Base-by-base conservation (phyloP, 2,888 invertebrate genomes). In the Atrina japonica region DNA sequence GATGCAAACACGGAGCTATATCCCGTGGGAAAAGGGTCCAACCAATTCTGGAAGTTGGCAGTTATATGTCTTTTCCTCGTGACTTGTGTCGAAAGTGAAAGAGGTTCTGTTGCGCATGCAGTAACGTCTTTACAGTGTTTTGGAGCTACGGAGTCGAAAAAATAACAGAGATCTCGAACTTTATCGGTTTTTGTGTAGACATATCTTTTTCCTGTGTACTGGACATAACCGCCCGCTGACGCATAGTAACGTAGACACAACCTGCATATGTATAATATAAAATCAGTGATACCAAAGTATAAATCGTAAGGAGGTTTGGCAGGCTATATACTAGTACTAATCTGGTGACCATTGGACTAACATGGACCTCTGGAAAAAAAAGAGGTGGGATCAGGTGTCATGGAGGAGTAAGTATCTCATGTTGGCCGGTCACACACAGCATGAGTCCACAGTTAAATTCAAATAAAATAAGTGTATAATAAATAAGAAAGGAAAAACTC, bases 21-120 rank as follows among this genome's bases (percentile, higher is more conserved):
- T 50, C 55, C 60, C 14, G 11, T 0, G 16, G 71, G 70, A 18
- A 53, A 18, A 11, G 76, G 75, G 49, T 78, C 78, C 35, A 21
- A 16, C 78, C 78, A 78, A 14, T 70, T 75, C 2, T 47, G 3
- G 49, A 73, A 67, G 1, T 40, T 21, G 9, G 76, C 41, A 9
- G 1, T 49, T n/a, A 71, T 43, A 0, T 23, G 16, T 23, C 30
- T 30, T 0, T 56, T 18, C 5, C 50, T 58, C 2, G 71, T 73
- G 3, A 76, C 29, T 23, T 60, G 40, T 9, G 40, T 23, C n/a
- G 50, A 45, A 23, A 76, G 29, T 2, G 35, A 11, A 0, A 78
- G 1, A 16, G 78, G 73, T 14, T 77, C 70, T 1, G 1, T 3
- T n/a, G 7, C 3, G 40, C 73, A 66, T 2, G n/a, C 47, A 9